Evolutionary conservation across 2,113 vertebrate genomes (phyloP), one percentile per base, ranked within the genome.

Genomic region (Cyprinodon brontotheroides): DNA sequence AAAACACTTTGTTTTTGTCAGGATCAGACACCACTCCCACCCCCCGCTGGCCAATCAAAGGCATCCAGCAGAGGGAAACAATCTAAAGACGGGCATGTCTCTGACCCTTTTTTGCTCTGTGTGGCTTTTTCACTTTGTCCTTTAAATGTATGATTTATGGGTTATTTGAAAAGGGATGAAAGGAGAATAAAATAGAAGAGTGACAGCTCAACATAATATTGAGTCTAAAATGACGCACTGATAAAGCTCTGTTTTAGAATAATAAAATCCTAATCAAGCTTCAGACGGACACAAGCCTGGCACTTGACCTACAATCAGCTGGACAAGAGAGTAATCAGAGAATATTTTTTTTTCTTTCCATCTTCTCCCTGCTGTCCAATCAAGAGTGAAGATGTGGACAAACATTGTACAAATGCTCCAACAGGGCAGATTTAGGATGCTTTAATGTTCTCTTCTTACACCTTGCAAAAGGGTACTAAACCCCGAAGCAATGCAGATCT

Each of bases 271-370:
- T 17, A 79, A 84, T 87, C 84, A 83, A 61, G 64, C 65, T 76
- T 29, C 74, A 63, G 69, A 68, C 17, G 71, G 80, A 2, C 22
- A 78, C 80, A 76, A 9, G 22, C 67, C 48, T 53, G 61, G 20
- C 39, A 70, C 75, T 84, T 82, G 78, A 85, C 74, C 79, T 66
- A 67, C 76, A 87, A 84, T 88, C 76, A 86, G 74, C 67, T 22
- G 75, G 50, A 41, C 38, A 61, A 83, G 65, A 0, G 38, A 64
- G 64, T 29, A 67, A 74, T 85, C 84, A 85, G 65, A 70, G 45
- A 15, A 15, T 4, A 9, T 4, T 1, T 13, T 72, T 61, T 29
- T 66, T 36, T 63, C 63, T 50, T 14, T 59, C 15, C 29, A 29
- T 29, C 29, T 4, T 38, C 10, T 60, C 11, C 11, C 48, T 8